phyloP scores from a whole-genome alignment of 2,797 vertebrate species.

The Labroides dimidiatus region DNA sequence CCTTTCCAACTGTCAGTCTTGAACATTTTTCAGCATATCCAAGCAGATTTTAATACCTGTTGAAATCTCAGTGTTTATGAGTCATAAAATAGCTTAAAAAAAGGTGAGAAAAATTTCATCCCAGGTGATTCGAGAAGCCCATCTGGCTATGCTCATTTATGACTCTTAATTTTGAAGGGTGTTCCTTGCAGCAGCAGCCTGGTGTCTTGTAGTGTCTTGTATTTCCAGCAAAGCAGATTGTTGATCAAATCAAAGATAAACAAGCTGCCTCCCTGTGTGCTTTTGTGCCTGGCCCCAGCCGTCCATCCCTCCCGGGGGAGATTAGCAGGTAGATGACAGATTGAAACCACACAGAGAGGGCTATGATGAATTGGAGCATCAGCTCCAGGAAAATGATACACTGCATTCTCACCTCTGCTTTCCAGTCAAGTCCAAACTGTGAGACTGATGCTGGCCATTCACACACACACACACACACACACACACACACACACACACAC shows the following conservation, averaged over 20 bases:
- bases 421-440: conserved; percentile 17
- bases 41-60: conserved; percentile 13
- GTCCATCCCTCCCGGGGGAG: conserved; percentile 49
- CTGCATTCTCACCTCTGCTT: conserved; percentile 33
- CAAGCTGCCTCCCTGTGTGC: conserved; percentile 35
- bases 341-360: conserved; percentile 59
- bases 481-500: too few species aligned
- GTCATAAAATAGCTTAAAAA: conserved; percentile 4
- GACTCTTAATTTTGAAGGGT: conserved; percentile 34
- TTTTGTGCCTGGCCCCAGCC: conserved; percentile 39
- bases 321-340: conserved; percentile 68
- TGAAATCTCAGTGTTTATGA: conserved; percentile 9
- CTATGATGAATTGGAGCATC: conserved; percentile 63
- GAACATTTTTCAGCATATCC: background rate
- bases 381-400: conserved; percentile 50
- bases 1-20: conserved; percentile 6
- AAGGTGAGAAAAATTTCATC: conserved; percentile 14
- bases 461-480: too few species aligned
- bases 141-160: conserved; percentile 23
- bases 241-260: conserved; percentile 64
- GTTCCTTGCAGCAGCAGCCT: conserved; percentile 29
- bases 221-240: conserved; percentile 54
- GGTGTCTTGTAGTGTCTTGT: conserved; percentile 23
- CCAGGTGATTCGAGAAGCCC: conserved; percentile 33
- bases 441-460: conserved; percentile 20